Conservation (phyloP, 2,797 vertebrate species). For the Bovichtus diacanthus region DNA sequence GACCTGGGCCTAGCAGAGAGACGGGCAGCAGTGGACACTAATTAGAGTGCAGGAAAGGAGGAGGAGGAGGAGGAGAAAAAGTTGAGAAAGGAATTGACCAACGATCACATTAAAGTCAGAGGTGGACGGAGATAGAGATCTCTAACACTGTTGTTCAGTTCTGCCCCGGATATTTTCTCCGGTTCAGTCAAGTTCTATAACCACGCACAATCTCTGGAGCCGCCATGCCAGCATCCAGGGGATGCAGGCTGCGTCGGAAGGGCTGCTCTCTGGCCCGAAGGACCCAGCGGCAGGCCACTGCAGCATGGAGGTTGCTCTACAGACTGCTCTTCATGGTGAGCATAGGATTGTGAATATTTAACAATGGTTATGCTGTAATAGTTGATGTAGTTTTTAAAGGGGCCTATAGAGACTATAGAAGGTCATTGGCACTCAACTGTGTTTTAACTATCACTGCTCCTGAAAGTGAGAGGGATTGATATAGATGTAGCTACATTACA, state of each 20-base stretch:
- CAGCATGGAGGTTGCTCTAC: constrained; percentile 85
- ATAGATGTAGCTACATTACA: not conserved
- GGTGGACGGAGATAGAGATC: not conserved
- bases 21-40: not conserved
- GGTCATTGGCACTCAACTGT: not conserved
- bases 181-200: not conserved
- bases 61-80: constrained; percentile 18
- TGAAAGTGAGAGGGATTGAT: constrained; percentile 14
- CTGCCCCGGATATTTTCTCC: not conserved
- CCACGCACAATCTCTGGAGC: not conserved
- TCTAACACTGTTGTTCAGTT: not conserved
- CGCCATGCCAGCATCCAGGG: constrained; percentile 82
- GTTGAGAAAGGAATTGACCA: not conserved
- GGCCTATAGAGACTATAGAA: not conserved
- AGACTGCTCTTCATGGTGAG: constrained; percentile 87
- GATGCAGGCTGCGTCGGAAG: constrained; percentile 82
- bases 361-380: not conserved
- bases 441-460: constrained; percentile 11
- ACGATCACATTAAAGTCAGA: constrained; percentile 15
- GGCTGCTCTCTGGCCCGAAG: constrained; percentile 84
- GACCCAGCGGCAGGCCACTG: constrained; percentile 83
- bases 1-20: constrained; percentile 38
- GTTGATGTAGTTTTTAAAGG: constrained; percentile 6
- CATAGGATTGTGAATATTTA: constrained; percentile 23
- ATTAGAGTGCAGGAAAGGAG: constrained; percentile 12